These are phyloP conservation scores for Synanceia verrucosa DNA, from an alignment of 2,797 vertebrate genomes.

Conservation along the genomic window DNA sequence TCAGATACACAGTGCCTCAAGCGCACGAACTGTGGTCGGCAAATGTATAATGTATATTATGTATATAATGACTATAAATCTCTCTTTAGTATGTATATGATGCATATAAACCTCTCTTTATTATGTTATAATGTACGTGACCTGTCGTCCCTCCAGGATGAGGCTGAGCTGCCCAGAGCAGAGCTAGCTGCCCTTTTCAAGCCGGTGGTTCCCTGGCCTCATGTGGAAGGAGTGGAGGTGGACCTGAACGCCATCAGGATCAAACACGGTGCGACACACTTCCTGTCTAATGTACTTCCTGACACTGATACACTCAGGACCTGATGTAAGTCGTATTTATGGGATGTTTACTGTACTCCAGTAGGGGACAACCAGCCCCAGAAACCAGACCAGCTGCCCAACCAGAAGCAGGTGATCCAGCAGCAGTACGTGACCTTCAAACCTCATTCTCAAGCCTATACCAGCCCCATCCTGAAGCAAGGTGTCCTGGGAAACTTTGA, in stretches of 20 bases:
- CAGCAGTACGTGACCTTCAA: slow-evolving; percentile 95
- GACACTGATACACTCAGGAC: too few relatives aligned
- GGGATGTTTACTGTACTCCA: too few relatives aligned
- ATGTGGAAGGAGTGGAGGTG: slow-evolving; percentile 97
- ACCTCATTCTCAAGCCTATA: slow-evolving; percentile 88
- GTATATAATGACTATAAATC: too few relatives aligned
- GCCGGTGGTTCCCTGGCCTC: slow-evolving; percentile 97
- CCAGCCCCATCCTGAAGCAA: slow-evolving; percentile 86
- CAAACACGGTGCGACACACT: slow-evolving; percentile 86
- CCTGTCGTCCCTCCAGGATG: slow-evolving; percentile 78
- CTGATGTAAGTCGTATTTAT: too few relatives aligned
- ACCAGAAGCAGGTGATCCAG: slow-evolving; percentile 85
- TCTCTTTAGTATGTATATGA: too few relatives aligned
- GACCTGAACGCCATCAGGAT: slow-evolving; percentile 93
- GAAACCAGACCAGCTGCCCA: slow-evolving; percentile 33
- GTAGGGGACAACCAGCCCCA: slow-evolving; percentile 14
- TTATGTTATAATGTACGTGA: too few relatives aligned
- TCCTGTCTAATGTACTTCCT: too few relatives aligned
- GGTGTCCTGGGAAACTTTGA: slow-evolving; percentile 94
- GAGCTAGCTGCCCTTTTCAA: slow-evolving; percentile 86
- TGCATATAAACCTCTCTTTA: neutral
- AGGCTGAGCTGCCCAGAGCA: slow-evolving; percentile 80
- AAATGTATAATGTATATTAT: too few relatives aligned
- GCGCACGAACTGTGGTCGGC: too few relatives aligned
- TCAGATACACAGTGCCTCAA: too few relatives aligned